Conservation (phyloP, 2,797 vertebrate species). For the Sebastolobus altivelis region DNA sequence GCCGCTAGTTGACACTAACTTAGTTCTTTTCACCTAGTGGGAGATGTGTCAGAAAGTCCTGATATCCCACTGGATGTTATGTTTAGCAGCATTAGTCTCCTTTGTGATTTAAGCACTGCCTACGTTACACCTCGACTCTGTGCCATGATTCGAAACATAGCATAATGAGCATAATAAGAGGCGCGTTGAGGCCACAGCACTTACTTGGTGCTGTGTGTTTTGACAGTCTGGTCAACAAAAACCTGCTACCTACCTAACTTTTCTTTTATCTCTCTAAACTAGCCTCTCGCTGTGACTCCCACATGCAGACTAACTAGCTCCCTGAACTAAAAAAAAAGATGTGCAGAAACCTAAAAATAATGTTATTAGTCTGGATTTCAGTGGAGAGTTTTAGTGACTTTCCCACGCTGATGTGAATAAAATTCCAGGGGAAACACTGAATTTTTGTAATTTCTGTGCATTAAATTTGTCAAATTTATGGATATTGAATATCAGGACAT, state of each 20-base stretch:
- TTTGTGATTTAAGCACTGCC: not conserved
- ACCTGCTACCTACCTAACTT: not conserved
- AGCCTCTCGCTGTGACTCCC: not conserved
- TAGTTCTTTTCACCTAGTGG: no score
- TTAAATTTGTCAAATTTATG: slow-evolving; percentile 32
- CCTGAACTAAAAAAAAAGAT: slow-evolving; percentile 8
- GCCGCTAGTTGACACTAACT: not conserved
- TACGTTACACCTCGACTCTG: not conserved
- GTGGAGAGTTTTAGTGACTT: slow-evolving; percentile 7
- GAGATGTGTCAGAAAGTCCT: not conserved
- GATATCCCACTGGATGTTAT: no score
- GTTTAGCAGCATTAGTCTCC: not conserved
- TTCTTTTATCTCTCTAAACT: not conserved
- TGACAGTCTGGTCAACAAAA: not conserved
- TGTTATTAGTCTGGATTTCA: slow-evolving; percentile 38
- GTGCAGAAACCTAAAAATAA: slow-evolving; percentile 14
- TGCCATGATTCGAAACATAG: not conserved
- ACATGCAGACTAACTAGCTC: not conserved
- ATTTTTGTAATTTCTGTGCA: slow-evolving; percentile 36
- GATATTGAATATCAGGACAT: slow-evolving; percentile 46
- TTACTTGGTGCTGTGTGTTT: not conserved
- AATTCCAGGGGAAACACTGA: slow-evolving; percentile 4
- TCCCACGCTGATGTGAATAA: slow-evolving; percentile 13
- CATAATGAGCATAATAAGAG: no score
- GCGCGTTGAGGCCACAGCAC: not conserved